phyloP scores from a whole-genome alignment of 2,797 vertebrate species.

The Lagothrix lagotricha region DNA sequence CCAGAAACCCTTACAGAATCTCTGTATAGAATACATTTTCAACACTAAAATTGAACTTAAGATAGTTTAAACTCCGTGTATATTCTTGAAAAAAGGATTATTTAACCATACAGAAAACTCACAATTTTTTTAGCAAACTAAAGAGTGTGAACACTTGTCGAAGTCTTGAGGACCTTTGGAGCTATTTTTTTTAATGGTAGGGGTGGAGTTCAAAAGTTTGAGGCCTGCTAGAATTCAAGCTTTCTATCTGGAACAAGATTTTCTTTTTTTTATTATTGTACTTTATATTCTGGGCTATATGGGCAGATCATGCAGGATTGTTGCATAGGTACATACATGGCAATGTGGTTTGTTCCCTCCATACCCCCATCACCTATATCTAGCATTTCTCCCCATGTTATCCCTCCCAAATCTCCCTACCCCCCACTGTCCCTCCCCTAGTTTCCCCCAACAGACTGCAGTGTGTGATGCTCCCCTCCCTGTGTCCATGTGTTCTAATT shows the following conservation, averaged over 20 bases:
- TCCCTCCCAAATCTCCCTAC: too few relatives aligned
- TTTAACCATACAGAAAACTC: neutral
- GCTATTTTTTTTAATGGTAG: neutral
- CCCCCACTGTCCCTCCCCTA: too few relatives aligned
- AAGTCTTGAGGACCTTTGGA: neutral
- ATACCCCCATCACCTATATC: too few relatives aligned
- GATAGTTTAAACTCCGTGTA: neutral
- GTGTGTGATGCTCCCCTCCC: too few relatives aligned
- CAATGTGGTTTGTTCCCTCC: too few relatives aligned
- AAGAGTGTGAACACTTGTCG: neutral
- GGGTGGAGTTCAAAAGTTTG: neutral
- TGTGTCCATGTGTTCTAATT: too few relatives aligned
- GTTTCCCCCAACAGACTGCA: too few relatives aligned
- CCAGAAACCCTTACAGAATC: neutral
- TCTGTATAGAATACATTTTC: neutral
- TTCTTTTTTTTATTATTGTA: too few relatives aligned
- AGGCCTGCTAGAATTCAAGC: neutral
- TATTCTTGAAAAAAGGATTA: neutral
- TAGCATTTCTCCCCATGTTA: too few relatives aligned
- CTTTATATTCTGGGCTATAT: too few relatives aligned
- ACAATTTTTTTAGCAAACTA: conserved; percentile 5
- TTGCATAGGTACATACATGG: too few relatives aligned
- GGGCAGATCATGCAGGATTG: too few relatives aligned
- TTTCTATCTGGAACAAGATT: neutral
- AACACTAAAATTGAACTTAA: neutral